These are phyloP conservation scores for Corydoras maculifer DNA, from an alignment of 2,113 vertebrate species.

Conservation along the genomic window DNA sequence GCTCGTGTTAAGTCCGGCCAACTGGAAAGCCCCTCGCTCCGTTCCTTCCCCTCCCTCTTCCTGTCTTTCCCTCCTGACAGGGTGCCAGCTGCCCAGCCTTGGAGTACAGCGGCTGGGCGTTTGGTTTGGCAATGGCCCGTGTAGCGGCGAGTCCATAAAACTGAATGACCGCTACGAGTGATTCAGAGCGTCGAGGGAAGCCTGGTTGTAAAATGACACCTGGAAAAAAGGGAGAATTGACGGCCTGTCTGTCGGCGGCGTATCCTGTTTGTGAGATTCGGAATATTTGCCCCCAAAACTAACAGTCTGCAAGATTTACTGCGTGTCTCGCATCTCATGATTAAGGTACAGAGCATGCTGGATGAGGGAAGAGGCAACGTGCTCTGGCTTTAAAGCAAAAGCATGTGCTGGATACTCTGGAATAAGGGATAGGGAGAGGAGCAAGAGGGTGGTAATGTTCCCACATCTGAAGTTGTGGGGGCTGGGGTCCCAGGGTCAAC, in stretches of 20 bases:
- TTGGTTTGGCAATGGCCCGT: conserved; percentile 42
- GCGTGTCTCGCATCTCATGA: background rate
- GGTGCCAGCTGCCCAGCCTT: conserved; percentile 44
- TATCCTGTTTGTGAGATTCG: conserved; percentile 16
- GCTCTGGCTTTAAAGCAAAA: conserved; percentile 72
- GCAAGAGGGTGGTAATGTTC: conserved; percentile 47
- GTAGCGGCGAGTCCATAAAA: conserved; percentile 40
- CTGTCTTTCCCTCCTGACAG: conserved; percentile 20
- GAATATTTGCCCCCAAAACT: too few relatives aligned
- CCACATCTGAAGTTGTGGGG: conserved; percentile 82
- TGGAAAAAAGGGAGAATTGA: conserved; percentile 48
- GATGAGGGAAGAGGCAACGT: conserved; percentile 15
- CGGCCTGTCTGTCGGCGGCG: conserved; percentile 54
- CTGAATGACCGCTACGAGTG: conserved; percentile 24
- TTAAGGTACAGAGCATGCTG: conserved; percentile 27
- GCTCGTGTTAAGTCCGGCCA: conserved; percentile 40
- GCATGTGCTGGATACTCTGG: conserved; percentile 10
- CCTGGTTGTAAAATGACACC: conserved; percentile 51
- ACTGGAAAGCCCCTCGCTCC: conserved; percentile 30
- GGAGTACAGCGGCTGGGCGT: conserved; percentile 33
- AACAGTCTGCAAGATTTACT: too few relatives aligned
- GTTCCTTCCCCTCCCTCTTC: conserved; percentile 4
- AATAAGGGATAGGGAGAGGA: conserved; percentile 13
- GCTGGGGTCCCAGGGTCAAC: conserved; percentile 62
- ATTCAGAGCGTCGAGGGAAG: conserved; percentile 31